phyloP scores from a whole-genome alignment of 2,888 invertebrate genomes.

The Luffia ferchaultella region DNA sequence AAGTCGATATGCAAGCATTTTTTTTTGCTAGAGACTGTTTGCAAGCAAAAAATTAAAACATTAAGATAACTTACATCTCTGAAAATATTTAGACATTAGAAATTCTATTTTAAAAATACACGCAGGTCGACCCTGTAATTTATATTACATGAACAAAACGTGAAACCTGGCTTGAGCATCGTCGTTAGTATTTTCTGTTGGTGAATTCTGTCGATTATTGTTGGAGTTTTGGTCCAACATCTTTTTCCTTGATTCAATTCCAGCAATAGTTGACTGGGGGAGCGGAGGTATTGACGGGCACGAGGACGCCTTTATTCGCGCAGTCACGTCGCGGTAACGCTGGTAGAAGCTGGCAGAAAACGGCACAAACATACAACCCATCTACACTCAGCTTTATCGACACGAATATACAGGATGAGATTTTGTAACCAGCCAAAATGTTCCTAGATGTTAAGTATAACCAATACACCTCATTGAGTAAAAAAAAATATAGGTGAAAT shows the following conservation, averaged over 20 bases:
- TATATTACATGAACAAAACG: background rate
- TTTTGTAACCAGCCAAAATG: too few relatives aligned
- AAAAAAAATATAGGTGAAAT: too few relatives aligned
- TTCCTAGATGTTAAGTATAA: too few relatives aligned
- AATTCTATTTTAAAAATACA: too few relatives aligned
- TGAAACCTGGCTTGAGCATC: conserved; percentile 54
- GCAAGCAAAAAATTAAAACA: too few relatives aligned
- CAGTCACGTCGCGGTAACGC: conserved; percentile 86
- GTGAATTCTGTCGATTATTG: background rate
- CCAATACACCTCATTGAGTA: too few relatives aligned
- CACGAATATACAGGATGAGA: too few relatives aligned
- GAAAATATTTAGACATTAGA: too few relatives aligned
- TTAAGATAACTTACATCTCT: too few relatives aligned
- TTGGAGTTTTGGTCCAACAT: conserved; percentile 34
- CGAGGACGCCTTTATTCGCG: conserved; percentile 87
- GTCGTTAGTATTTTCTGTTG: conserved; percentile 39
- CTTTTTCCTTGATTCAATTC: conserved; percentile 31
- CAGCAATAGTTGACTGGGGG: conserved; percentile 43
- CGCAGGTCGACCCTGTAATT: background rate
- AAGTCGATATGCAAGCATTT: too few relatives aligned
- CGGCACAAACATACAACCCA: conserved; percentile 7
- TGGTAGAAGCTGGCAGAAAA: conserved; percentile 81
- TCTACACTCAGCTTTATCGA: too few relatives aligned
- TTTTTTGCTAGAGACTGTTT: too few relatives aligned
- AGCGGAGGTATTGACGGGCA: conserved; percentile 77